phyloP scores from a whole-genome alignment of 2,113 vertebrate genomes.

The Columba janthina region DNA sequence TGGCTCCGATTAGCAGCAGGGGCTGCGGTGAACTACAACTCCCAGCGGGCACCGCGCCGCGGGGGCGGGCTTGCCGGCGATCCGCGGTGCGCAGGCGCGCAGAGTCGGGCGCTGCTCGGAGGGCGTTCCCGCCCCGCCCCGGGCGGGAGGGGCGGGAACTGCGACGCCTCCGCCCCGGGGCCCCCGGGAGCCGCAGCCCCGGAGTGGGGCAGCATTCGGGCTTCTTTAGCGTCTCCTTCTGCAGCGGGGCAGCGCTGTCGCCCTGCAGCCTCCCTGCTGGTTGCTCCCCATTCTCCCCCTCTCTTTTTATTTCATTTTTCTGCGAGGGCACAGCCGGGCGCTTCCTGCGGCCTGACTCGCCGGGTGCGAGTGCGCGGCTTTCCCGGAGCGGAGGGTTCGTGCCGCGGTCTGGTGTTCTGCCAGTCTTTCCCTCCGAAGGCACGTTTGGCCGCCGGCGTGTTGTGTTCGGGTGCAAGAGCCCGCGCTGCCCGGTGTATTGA shows the following conservation, averaged over 20 bases:
- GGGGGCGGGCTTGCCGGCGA: background rate
- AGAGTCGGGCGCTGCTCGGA: background rate
- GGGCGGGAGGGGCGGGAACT: background rate
- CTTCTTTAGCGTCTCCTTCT: background rate
- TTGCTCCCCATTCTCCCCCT: background rate
- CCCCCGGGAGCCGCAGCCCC: no score
- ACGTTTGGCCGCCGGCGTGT: fast-evolving
- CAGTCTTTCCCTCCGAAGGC: fast-evolving
- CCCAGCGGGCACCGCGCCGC: constrained; percentile 13
- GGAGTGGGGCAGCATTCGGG: fast-evolving
- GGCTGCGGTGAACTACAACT: background rate
- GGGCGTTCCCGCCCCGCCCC: no score
- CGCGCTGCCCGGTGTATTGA: fast-evolving
- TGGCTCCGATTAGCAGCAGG: fast-evolving
- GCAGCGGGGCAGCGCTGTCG: background rate
- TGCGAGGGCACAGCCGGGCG: background rate
- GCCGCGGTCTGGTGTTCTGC: no score
- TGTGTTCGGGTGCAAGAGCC: background rate
- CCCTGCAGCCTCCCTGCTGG: background rate
- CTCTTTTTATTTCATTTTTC: no score
- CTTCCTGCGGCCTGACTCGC: fast-evolving
- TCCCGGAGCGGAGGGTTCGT: background rate
- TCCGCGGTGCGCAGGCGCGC: background rate
- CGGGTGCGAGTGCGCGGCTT: background rate
- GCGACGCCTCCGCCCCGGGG: no score